Percentiles rank a stretch among this genome's conserved stretches.
These are phyloP conservation scores for Myotis myotis DNA, from an alignment of 2,797 vertebrate species.

Conservation along the genomic window DNA sequence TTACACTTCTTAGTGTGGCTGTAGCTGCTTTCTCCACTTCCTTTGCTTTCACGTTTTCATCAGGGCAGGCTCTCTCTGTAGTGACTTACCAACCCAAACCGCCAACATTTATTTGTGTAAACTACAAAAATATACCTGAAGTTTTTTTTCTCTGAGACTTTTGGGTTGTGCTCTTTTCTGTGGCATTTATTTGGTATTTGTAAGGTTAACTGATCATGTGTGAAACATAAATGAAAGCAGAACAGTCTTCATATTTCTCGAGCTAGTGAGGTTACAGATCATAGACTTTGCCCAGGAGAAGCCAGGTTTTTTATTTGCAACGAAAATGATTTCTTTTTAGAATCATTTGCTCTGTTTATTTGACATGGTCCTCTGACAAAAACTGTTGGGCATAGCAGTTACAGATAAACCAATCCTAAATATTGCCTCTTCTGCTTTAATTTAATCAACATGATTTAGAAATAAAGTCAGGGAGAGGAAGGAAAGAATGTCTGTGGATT, in stretches of 20 bases:
- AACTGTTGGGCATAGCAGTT: neutral
- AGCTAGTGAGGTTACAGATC: constrained; percentile 62
- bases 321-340: constrained; percentile 43
- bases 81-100: neutral
- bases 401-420: neutral
- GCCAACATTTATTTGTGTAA: neutral
- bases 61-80: neutral
- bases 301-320: constrained; percentile 53
- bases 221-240: constrained; percentile 60
- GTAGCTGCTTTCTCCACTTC: neutral
- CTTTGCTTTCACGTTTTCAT: neutral
- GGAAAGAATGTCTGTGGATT: neutral
- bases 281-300: constrained; percentile 53
- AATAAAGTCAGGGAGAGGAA: neutral
- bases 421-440: neutral
- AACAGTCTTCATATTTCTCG: constrained; percentile 47
- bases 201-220: constrained; percentile 69
- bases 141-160: constrained; percentile 45
- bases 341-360: constrained; percentile 39
- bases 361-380: constrained; percentile 25
- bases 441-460: constrained; percentile 40
- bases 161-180: constrained; percentile 52
- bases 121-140: constrained; percentile 16
- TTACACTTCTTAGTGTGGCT: neutral
- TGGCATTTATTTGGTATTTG: constrained; percentile 71